Evolutionary conservation across 1,140 invertebrate genomes (phyloP), one percentile per base, ranked within the genome.

Genomic region (Lycorma delicatula): DNA sequence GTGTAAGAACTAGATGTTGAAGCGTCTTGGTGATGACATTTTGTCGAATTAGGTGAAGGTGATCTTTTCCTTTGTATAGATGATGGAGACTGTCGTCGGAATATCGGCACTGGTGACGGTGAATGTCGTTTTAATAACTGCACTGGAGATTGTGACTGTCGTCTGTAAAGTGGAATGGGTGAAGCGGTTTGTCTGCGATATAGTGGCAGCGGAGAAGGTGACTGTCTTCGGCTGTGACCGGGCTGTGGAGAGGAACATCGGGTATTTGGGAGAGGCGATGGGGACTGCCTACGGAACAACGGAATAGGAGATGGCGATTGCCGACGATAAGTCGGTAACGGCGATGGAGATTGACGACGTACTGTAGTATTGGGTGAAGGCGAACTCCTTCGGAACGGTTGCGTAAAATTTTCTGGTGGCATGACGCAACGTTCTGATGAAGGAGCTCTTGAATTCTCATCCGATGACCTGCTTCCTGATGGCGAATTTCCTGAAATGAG

Each of bases 71-170:
- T 49, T 4, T 44, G 55, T 26, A 44, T 38, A 4, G 58, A 56
- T 0, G 60, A 59, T 0, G 63, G 61, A 12, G 63, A 64, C 16
- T 60, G 52, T n/a, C 62, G 47, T 13, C 59, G 22, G 25, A 47
- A 53, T 16, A 46, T 53, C n/a, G 27, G 46, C 9, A 46, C 54
- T 9, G 58, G 34, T n/a, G 61, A 57, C 2, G 61, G 50, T 1
- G 61, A 52, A 13, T 44, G 60, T 13, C 53, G 49, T 53, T 46
- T 53, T 48, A 58, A 54, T 9, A 57, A 58, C 16, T 48, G 58
- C 3, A 56, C 41, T 20, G 62, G 62, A 3, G 61, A 60, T 31
- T 59, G 54, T 1, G 61, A 60, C 7, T 56, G 61, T 11, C 54
- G 25, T 4, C 54, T 41, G 38, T 58, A 58, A 6, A 54, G 26